Evolutionary conservation across 2,113 vertebrate genomes (phyloP).

Genomic region (Lampris megalopsis): DNA sequence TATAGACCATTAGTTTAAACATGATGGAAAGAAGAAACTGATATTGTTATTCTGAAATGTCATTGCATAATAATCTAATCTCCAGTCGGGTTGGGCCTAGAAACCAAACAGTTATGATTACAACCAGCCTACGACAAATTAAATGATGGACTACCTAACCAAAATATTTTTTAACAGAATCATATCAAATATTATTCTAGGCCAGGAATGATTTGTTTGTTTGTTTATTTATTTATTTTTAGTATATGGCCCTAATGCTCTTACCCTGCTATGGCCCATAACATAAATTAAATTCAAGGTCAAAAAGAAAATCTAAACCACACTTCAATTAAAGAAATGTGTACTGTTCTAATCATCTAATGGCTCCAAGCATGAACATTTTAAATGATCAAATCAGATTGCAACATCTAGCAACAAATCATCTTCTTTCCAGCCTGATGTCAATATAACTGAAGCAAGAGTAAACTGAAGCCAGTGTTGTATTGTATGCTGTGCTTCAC

Average conservation of each 20-base stretch:
- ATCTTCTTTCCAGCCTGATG: background rate
- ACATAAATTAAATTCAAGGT: background rate
- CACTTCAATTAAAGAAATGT: background rate
- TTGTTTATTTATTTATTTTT: background rate
- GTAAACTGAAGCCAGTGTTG: background rate
- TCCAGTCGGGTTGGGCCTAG: constrained; percentile 1
- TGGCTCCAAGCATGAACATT: background rate
- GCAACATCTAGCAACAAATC: background rate
- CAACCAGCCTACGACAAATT: constrained; percentile 1
- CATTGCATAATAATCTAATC: constrained; percentile 36
- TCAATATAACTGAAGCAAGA: background rate
- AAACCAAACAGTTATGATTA: constrained; percentile 30
- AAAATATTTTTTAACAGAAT: background rate
- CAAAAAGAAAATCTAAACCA: background rate
- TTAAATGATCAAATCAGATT: background rate
- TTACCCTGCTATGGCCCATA: no score
- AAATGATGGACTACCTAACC: background rate
- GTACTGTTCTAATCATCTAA: background rate
- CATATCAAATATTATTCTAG: no score
- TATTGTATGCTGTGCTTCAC: background rate
- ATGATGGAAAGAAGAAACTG: constrained; percentile 14
- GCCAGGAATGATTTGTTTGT: background rate
- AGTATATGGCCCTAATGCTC: no score
- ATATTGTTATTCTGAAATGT: constrained; percentile 22
- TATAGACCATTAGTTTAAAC: constrained; percentile 33